phyloP scores from a whole-genome alignment of 2,888 invertebrate genomes.

The Caenorhabditis doughertyi region DNA sequence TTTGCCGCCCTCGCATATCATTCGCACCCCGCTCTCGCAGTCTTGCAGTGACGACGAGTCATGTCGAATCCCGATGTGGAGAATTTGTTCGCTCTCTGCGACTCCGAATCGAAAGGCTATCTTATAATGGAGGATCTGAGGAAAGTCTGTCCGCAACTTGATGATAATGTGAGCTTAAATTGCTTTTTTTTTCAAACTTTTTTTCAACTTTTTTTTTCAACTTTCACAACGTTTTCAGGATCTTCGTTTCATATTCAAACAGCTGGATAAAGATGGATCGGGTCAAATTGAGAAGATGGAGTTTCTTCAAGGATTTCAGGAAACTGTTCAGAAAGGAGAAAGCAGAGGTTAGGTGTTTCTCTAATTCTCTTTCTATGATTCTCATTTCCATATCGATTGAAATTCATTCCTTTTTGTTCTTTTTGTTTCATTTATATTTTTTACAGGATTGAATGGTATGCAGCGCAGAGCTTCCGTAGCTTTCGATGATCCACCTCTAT shows the following conservation, averaged over 20 bases:
- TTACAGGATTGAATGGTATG: slow-evolving; percentile 72
- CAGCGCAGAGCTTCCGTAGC: slow-evolving; percentile 69
- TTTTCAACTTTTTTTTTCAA: background rate
- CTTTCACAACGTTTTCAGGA: slow-evolving; percentile 61
- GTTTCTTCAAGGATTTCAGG: slow-evolving; percentile 83
- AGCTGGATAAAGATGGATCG: slow-evolving; percentile 75
- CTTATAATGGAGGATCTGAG: slow-evolving; percentile 84
- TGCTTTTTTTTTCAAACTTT: background rate
- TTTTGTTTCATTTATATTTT: too few species aligned
- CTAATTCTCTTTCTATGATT: slow-evolving; percentile 4
- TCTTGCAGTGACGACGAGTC: slow-evolving; percentile 16
- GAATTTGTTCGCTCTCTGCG: slow-evolving; percentile 67
- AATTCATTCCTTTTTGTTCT: too few species aligned
- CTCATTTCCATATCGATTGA: too few species aligned
- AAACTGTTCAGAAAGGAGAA: slow-evolving; percentile 76
- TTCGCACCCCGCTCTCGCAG: slow-evolving; percentile 32
- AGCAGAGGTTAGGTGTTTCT: slow-evolving; percentile 52
- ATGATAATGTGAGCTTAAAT: slow-evolving; percentile 67
- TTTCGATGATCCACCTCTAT: slow-evolving; percentile 38
- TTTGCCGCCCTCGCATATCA: slow-evolving; percentile 38
- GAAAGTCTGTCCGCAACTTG: slow-evolving; percentile 83
- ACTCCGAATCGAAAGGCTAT: slow-evolving; percentile 78
- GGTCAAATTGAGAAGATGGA: slow-evolving; percentile 81
- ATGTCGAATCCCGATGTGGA: slow-evolving; percentile 67
- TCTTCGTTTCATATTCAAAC: slow-evolving; percentile 76